Evolutionary conservation across 2,888 invertebrate genomes (phyloP).

Genomic region (Drosophila affinis): DNA sequence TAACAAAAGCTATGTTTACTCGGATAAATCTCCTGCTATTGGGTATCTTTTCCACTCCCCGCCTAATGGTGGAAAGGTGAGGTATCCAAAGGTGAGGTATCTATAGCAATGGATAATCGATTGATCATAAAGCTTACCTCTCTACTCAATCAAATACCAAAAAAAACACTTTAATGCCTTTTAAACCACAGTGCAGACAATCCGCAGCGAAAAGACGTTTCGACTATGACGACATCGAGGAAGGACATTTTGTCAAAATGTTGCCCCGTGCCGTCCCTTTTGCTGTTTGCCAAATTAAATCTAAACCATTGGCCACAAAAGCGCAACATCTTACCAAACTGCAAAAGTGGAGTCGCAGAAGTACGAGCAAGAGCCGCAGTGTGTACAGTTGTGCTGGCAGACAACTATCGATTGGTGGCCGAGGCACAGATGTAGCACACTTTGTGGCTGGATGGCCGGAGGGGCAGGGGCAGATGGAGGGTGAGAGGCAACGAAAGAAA

Average conservation of each 20-base stretch:
- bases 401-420: constrained; percentile 49
- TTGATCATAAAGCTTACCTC: too few species aligned
- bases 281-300: constrained; percentile 53
- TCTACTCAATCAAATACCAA: not conserved
- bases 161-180: not conserved
- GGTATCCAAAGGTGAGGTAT: too few species aligned
- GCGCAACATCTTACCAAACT: constrained; percentile 31
- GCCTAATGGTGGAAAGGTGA: too few species aligned
- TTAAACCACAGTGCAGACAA: constrained; percentile 34
- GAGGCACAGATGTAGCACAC: not conserved
- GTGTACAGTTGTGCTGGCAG: constrained; percentile 48
- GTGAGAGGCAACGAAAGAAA: constrained; percentile 19
- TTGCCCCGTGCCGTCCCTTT: constrained; percentile 38
- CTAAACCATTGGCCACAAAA: constrained; percentile 49
- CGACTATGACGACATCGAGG: constrained; percentile 24
- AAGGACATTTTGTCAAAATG: constrained; percentile 50
- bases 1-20: too few species aligned
- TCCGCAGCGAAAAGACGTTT: not conserved
- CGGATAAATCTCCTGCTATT: too few species aligned
- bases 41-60: too few species aligned
- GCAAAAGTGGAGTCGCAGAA: not conserved
- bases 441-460: constrained; percentile 10
- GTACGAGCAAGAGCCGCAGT: not conserved
- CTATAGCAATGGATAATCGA: too few species aligned
- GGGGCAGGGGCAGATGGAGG: constrained; percentile 2